Evolutionary conservation across 2,888 invertebrate species (phyloP).

Genomic region (Sesia apiformis): DNA sequence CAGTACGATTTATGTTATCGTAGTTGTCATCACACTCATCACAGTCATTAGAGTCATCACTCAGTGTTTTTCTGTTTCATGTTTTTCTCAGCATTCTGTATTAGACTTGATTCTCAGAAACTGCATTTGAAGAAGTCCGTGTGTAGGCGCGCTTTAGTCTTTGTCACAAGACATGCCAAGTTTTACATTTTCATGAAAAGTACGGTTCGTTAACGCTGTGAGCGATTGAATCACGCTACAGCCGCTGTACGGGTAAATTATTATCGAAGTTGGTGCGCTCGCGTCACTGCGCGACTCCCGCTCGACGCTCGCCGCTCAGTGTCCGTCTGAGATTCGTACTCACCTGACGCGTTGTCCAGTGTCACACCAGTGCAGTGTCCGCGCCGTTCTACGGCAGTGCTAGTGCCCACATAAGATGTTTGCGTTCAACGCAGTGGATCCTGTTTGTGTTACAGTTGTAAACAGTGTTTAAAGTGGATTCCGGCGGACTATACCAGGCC

Average conservation of each 20-base stretch:
- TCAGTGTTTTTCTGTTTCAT: background rate
- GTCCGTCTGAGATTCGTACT: slow-evolving; percentile 50
- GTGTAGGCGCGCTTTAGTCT: background rate
- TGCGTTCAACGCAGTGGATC: slow-evolving; percentile 56
- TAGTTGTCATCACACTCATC: no score
- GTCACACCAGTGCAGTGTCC: slow-evolving; percentile 24
- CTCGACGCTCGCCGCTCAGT: slow-evolving; percentile 28
- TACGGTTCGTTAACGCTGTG: slow-evolving; percentile 10
- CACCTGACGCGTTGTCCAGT: slow-evolving; percentile 38
- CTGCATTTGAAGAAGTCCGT: background rate
- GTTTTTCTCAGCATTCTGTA: background rate
- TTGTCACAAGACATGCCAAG: slow-evolving; percentile 37
- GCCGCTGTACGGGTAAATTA: background rate
- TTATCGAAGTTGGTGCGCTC: slow-evolving; percentile 1
- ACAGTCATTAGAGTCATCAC: no score
- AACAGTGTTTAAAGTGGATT: slow-evolving; percentile 66
- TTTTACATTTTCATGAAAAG: slow-evolving; percentile 30
- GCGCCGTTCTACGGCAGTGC: slow-evolving; percentile 45
- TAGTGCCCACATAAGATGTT: slow-evolving; percentile 56
- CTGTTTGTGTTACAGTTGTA: slow-evolving; percentile 52
- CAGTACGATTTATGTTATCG: no score
- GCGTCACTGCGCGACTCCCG: slow-evolving; percentile 11
- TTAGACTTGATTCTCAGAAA: background rate
- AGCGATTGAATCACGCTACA: slow-evolving; percentile 15
- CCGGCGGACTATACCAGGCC: slow-evolving; percentile 67